Evolutionary conservation across 2,888 invertebrate species (phyloP).

Genomic region (Chloroclystis v-ata): DNA sequence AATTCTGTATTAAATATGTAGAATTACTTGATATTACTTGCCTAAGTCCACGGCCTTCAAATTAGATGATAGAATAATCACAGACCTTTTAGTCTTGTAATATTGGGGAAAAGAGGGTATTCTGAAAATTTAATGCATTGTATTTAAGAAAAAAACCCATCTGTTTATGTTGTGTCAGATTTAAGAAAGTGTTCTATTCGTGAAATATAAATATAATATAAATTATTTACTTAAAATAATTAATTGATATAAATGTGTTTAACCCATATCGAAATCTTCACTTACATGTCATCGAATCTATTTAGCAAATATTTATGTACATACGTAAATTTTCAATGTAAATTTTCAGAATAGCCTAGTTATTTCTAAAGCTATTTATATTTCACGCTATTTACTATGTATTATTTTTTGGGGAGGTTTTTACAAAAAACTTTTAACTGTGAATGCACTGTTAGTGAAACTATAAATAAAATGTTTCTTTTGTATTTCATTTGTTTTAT

Average conservation of each 20-base stretch:
- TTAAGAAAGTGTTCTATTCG: no score
- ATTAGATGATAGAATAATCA: slow-evolving; percentile 39
- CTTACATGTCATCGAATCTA: no score
- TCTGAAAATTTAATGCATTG: slow-evolving; percentile 15
- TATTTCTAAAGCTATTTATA: slow-evolving; percentile 29
- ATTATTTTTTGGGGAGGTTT: slow-evolving; percentile 42
- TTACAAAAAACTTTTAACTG: slow-evolving; percentile 59
- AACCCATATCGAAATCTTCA: no score
- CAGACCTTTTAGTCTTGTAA: slow-evolving; percentile 46
- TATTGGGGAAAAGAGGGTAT: slow-evolving; percentile 8
- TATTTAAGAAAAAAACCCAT: no score
- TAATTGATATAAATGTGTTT: no score
- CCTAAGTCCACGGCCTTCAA: slow-evolving; percentile 68
- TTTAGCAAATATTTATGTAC: no score
- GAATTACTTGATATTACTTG: slow-evolving; percentile 30
- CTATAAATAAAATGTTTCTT: slow-evolving; percentile 71
- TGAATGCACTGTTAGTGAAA: slow-evolving; percentile 71
- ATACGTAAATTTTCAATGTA: not conserved
- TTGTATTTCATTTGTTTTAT: slow-evolving; percentile 50
- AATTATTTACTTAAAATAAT: no score
- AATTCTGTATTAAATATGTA: slow-evolving; percentile 7
- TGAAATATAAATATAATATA: no score
- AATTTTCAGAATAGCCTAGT: slow-evolving; percentile 24
- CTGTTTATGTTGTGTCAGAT: no score
- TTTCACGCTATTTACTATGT: slow-evolving; percentile 53